Conservation (phyloP, 1,140 invertebrate genomes). For the Lordiphosa collinella region DNA sequence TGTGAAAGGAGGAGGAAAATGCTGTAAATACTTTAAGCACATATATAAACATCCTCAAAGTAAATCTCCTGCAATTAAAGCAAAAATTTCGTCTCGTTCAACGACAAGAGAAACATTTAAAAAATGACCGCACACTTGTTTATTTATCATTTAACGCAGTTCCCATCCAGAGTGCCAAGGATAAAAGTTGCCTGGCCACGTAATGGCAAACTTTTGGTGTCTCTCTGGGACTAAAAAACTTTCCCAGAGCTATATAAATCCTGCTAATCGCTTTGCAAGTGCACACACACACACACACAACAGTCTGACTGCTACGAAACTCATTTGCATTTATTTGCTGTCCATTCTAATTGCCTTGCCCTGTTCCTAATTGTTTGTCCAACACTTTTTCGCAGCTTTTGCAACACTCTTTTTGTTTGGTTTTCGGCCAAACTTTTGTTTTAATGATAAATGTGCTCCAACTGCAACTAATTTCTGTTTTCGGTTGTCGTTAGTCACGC, state of each 20-base stretch:
- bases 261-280: conserved; percentile 68
- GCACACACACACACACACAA: conserved; percentile 36
- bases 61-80: conserved; percentile 34
- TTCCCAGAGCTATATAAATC: conserved; percentile 53
- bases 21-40: conserved; percentile 38
- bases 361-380: conserved; percentile 18
- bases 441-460: conserved; percentile 24
- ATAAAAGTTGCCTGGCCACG: conserved; percentile 28
- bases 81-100: conserved; percentile 29
- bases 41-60: conserved; percentile 7
- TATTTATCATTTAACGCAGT: conserved; percentile 63
- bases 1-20: neutral
- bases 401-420: conserved; percentile 39
- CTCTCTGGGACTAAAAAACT: conserved; percentile 24
- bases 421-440: conserved; percentile 35
- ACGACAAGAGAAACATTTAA: conserved; percentile 10
- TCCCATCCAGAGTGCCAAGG: conserved; percentile 8
- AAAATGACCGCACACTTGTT: conserved; percentile 61
- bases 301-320: conserved; percentile 59
- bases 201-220: conserved; percentile 53
- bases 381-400: conserved; percentile 46
- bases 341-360: conserved; percentile 55
- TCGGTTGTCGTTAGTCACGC: conserved; percentile 54
- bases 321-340: conserved; percentile 58
- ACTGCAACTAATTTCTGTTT: conserved; percentile 64